Percentiles rank a stretch among this genome's conserved stretches.
Evolutionary conservation across 64 coral and sea anemone species (phyloP).

Genomic region (Actinia tenebrosa): DNA sequence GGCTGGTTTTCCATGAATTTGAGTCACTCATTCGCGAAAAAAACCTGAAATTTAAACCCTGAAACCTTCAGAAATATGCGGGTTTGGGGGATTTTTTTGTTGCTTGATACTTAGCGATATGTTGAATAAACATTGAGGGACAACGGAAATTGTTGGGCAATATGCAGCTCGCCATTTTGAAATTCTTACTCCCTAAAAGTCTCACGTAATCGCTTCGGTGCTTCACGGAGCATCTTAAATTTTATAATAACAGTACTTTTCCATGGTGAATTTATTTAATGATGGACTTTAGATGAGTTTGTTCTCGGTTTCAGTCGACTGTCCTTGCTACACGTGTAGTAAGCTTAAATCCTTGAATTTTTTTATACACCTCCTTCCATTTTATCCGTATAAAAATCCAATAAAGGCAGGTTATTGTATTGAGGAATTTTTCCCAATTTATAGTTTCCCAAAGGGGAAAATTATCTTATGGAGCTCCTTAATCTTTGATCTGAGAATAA

Average conservation of each 20-base stretch:
- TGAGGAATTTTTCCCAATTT: background rate
- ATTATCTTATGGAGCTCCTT: background rate
- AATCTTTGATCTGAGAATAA: constrained; percentile 6
- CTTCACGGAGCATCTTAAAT: background rate
- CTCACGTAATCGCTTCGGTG: background rate
- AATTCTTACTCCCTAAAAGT: background rate
- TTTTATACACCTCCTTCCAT: background rate
- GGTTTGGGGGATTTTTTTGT: background rate
- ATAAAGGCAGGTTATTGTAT: background rate
- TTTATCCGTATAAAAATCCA: background rate
- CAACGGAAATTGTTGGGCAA: constrained; percentile 3
- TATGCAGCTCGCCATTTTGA: constrained; percentile 17
- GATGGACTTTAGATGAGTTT: background rate
- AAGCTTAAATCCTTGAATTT: background rate
- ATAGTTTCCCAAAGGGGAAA: background rate
- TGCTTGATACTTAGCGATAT: background rate
- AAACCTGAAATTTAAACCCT: background rate
- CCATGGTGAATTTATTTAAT: background rate
- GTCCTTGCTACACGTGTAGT: background rate
- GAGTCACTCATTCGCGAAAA: background rate
- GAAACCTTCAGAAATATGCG: background rate
- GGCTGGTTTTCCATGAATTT: background rate
- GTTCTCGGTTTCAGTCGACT: background rate
- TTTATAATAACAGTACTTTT: background rate
- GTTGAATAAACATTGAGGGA: constrained; percentile 6